These are phyloP conservation scores for Myoxocephalus aenaeus DNA, from an alignment of 2,797 vertebrate genomes.

Conservation along the genomic window DNA sequence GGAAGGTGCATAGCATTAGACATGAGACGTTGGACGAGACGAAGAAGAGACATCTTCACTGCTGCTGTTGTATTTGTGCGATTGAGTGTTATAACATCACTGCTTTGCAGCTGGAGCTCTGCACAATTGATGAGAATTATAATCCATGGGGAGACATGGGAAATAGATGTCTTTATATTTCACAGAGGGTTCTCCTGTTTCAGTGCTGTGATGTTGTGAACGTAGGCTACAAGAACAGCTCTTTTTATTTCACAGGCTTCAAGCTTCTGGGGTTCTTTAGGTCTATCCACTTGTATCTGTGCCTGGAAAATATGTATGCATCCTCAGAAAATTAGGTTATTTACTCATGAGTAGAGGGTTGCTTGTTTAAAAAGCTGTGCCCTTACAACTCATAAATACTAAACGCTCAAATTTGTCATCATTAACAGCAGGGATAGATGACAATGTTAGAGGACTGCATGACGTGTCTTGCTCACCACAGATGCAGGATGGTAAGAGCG, in stretches of 20 bases:
- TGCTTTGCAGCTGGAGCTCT: not conserved
- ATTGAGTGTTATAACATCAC: slow-evolving; percentile 7
- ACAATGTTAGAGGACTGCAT: not conserved
- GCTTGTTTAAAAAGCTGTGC: not conserved
- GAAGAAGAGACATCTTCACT: not conserved
- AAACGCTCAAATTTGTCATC: not conserved
- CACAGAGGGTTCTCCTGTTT: slow-evolving; percentile 13
- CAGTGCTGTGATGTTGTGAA: slow-evolving; percentile 4
- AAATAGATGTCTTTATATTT: slow-evolving; percentile 15
- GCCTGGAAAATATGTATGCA: not conserved
- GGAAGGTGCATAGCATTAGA: too few species aligned
- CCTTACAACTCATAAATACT: slow-evolving; percentile 23
- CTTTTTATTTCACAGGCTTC: slow-evolving; percentile 4
- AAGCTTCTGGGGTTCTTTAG: not conserved
- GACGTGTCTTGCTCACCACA: not conserved
- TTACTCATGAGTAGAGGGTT: not conserved
- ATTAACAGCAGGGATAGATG: not conserved
- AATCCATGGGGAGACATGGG: slow-evolving; percentile 6
- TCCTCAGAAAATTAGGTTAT: not conserved
- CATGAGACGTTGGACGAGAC: too few species aligned
- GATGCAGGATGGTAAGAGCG: not conserved
- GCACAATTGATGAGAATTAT: not conserved
- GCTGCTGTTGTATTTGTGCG: slow-evolving; percentile 9
- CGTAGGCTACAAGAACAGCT: not conserved
- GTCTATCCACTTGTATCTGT: not conserved